Conservation (phyloP, 2,113 vertebrate species). For the Anguilla japonica region DNA sequence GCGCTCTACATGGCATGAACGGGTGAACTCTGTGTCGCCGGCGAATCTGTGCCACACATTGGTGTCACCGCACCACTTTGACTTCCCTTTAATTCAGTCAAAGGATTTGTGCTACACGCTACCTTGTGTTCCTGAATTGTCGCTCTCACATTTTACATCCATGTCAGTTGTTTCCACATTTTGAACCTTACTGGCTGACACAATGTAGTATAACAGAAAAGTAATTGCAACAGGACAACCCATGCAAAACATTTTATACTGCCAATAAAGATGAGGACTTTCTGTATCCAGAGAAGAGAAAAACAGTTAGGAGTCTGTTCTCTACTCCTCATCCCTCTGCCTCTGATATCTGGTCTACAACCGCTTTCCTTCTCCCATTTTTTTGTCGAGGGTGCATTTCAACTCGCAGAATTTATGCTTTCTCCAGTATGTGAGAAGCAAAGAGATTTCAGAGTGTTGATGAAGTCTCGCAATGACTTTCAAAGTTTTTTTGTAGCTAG, state of each 20-base stretch:
- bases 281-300: too few relatives aligned
- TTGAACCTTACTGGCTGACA: neutral
- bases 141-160: too few relatives aligned
- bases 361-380: too few relatives aligned
- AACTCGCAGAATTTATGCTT: neutral
- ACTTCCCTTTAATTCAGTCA: neutral
- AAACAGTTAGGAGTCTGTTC: too few relatives aligned
- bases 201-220: neutral
- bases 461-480: too few relatives aligned
- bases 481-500: too few relatives aligned
- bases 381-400: too few relatives aligned
- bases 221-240: conserved; percentile 52
- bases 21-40: neutral
- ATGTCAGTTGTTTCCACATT: neutral
- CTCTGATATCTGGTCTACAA: too few relatives aligned
- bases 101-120: neutral
- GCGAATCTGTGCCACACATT: neutral
- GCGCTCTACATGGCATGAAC: neutral
- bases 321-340: too few relatives aligned
- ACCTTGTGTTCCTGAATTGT: neutral
- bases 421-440: neutral
- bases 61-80: neutral
- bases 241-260: conserved; percentile 75
- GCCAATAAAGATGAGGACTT: neutral
- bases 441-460: neutral